These are phyloP conservation scores for Lerista edwardsae DNA, from an alignment of 2,797 vertebrate genomes.

Conservation along the genomic window DNA sequence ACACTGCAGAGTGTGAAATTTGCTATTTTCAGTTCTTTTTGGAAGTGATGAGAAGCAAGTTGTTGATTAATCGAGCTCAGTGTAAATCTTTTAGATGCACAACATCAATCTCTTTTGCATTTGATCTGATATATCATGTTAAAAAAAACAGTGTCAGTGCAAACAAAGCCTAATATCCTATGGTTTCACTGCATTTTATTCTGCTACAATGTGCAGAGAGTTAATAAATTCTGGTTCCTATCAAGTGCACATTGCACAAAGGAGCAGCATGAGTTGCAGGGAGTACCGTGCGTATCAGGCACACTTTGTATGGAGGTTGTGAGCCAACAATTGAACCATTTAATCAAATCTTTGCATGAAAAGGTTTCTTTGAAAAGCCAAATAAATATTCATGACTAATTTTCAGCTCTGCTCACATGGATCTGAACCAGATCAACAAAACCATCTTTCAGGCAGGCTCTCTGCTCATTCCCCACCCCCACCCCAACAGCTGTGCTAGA, in stretches of 20 bases:
- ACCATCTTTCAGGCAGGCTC: not conserved
- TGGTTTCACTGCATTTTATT: not conserved
- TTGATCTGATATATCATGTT: not conserved
- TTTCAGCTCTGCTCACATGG: slow-evolving; percentile 13
- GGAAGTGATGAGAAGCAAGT: not conserved
- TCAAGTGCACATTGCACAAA: not conserved
- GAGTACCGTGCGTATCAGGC: not conserved
- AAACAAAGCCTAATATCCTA: not conserved
- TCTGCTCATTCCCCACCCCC: not conserved
- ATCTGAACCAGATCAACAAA: slow-evolving; percentile 9
- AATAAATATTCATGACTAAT: slow-evolving; percentile 30
- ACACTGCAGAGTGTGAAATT: not conserved
- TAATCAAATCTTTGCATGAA: slow-evolving; percentile 33
- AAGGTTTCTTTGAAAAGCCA: slow-evolving; percentile 21
- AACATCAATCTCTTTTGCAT: not conserved
- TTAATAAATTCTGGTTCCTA: slow-evolving; percentile 12
- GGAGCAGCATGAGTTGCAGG: not conserved
- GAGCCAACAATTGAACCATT: not conserved
- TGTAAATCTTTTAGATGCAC: not conserved
- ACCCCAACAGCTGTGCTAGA: not conserved
- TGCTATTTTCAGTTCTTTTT: not conserved
- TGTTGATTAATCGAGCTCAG: slow-evolving; percentile 8
- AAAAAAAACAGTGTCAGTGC: not conserved
- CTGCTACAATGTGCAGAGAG: not conserved
- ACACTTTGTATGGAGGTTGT: not conserved